phyloP scores from a whole-genome alignment of 2,888 invertebrate species.

The Willowsia nigromaculata region DNA sequence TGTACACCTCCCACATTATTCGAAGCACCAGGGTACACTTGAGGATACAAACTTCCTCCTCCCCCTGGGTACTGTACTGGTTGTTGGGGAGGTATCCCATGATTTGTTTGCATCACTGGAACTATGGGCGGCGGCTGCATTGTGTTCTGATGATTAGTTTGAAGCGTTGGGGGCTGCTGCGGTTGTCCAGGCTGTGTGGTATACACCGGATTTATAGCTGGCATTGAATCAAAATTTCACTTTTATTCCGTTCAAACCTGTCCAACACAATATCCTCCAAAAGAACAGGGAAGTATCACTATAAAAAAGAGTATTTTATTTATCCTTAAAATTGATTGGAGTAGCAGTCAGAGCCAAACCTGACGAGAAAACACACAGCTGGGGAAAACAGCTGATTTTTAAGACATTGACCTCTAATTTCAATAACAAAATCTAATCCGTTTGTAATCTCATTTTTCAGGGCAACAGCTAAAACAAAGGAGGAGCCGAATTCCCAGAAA shows the following conservation, averaged over 20 bases:
- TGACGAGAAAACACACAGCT: not conserved
- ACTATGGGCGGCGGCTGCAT: constrained; percentile 6
- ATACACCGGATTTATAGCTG: constrained; percentile 59
- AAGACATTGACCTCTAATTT: constrained; percentile 33
- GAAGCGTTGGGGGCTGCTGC: not conserved
- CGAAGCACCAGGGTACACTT: constrained; percentile 20
- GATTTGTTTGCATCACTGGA: constrained; percentile 17
- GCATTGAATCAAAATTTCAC: constrained; percentile 24
- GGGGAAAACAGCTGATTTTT: constrained; percentile 55
- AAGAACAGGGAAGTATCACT: not conserved
- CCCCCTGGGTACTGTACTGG: constrained; percentile 10
- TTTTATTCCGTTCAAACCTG: no score
- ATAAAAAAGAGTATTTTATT: not conserved
- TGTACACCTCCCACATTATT: not conserved
- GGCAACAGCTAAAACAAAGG: no score
- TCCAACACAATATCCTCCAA: not conserved
- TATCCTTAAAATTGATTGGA: not conserved
- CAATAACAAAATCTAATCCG: constrained; percentile 28
- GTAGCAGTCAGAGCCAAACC: not conserved
- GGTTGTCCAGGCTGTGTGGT: constrained; percentile 36
- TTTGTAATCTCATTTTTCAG: constrained; percentile 1
- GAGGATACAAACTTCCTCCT: not conserved
- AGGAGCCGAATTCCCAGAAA: no score
- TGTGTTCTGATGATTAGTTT: constrained; percentile 16
- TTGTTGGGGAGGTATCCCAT: not conserved